A percentile compares a stretch with the other conserved stretches of the same genome.
Conservation (phyloP, 1,140 invertebrate species). For the Halesus radiatus region DNA sequence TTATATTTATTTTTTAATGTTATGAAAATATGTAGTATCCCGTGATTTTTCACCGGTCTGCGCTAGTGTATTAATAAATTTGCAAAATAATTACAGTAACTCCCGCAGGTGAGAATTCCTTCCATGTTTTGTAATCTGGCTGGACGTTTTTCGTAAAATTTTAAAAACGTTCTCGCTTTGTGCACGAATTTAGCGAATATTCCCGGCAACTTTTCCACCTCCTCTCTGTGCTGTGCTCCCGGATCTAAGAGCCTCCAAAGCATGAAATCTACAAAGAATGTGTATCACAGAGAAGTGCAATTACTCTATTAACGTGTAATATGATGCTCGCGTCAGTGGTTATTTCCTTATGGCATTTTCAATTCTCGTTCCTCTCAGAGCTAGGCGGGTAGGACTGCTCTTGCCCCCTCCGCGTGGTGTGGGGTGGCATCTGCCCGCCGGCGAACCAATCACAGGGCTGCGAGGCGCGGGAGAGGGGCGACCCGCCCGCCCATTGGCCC, state of each 20-base stretch:
- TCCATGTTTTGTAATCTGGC: no score
- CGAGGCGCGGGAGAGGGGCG: slow-evolving; percentile 25
- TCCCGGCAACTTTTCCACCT: no score
- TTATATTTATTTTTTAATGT: no score
- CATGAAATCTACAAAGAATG: slow-evolving; percentile 34
- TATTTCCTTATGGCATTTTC: slow-evolving; percentile 41
- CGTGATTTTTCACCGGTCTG: no score
- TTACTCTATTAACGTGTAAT: slow-evolving; percentile 25
- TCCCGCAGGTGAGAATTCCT: no score
- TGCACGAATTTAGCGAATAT: no score
- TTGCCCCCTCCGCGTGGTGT: slow-evolving; percentile 6
- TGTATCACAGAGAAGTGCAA: slow-evolving; percentile 23
- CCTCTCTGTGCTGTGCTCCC: not conserved
- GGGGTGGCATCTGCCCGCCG: slow-evolving; percentile 39
- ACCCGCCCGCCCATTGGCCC: slow-evolving; percentile 37
- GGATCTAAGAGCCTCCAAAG: not conserved
- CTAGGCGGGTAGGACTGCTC: not conserved
- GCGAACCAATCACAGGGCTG: slow-evolving; percentile 26
- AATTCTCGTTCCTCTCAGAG: slow-evolving; percentile 4
- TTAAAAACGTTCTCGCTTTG: no score
- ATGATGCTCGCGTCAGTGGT: slow-evolving; percentile 19
- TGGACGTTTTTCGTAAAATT: no score
- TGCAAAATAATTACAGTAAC: no score
- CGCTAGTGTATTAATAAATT: no score
- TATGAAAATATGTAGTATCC: no score